A percentile compares a stretch with the other conserved stretches of the same genome.
Evolutionary conservation across 2,113 vertebrate species (phyloP).

Genomic region (Galemys pyrenaicus): DNA sequence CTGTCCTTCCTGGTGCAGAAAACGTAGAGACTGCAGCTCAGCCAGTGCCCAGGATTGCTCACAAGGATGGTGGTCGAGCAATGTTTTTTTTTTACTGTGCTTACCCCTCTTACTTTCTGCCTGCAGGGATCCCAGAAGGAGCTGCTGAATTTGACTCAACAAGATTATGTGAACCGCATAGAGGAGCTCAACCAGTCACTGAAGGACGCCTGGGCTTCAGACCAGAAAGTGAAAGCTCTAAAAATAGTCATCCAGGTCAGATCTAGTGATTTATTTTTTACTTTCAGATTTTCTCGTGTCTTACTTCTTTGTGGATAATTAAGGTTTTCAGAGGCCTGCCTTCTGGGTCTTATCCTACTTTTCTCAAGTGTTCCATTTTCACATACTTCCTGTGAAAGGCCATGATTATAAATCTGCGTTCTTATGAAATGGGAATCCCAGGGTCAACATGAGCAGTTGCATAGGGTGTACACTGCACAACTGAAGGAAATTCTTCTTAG

Average conservation of each 20-base stretch:
- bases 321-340: neutral
- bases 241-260: conserved; percentile 99
- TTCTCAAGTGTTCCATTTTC: neutral
- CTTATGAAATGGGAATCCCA: neutral
- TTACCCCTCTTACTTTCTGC: neutral
- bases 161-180: conserved; percentile 97
- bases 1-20: neutral
- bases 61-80: too few relatives aligned
- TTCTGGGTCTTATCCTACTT: neutral
- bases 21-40: neutral
- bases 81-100: neutral
- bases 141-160: conserved; percentile 96
- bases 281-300: neutral
- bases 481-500: neutral
- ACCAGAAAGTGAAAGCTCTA: conserved; percentile 99
- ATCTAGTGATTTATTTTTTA: neutral
- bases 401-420: neutral
- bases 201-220: conserved; percentile 97
- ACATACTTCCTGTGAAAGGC: neutral
- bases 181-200: conserved; percentile 97
- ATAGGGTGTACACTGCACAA: neutral
- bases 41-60: neutral
- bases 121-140: conserved; percentile 96
- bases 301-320: neutral
- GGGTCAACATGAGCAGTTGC: neutral